Percentiles rank a stretch among this genome's conserved stretches.
Evolutionary conservation across 1,140 invertebrate genomes (phyloP).

Genomic region (Lucilia cuprina): DNA sequence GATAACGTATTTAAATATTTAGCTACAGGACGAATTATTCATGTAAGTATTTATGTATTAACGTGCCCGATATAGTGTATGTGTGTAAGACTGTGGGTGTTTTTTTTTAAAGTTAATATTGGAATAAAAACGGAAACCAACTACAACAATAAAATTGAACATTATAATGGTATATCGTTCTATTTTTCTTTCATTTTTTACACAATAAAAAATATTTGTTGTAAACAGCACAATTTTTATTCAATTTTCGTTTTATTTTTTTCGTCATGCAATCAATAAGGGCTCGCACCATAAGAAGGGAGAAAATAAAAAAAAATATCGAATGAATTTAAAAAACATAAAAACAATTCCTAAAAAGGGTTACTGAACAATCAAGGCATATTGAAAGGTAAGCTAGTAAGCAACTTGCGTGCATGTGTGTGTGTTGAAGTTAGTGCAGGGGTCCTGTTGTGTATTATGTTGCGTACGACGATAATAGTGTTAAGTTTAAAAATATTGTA

Average conservation of each 20-base stretch:
- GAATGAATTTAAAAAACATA: neutral
- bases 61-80: neutral
- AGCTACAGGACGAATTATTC: neutral
- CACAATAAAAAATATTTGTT: conserved; percentile 20
- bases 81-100: neutral
- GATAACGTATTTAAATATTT: neutral
- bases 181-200: neutral
- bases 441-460: neutral
- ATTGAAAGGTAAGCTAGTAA: neutral
- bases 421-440: neutral
- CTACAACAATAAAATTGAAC: neutral
- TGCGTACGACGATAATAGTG: neutral
- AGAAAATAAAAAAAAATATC: too few species aligned
- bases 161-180: too few species aligned
- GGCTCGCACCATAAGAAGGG: neutral
- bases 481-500: conserved; percentile 24
- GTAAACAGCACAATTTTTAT: conserved; percentile 23
- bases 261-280: neutral
- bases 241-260: neutral
- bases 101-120: neutral
- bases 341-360: conserved; percentile 18
- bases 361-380: neutral
- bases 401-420: too few species aligned
- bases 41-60: neutral
- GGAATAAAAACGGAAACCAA: neutral